These are phyloP conservation scores for Adoxophyes honmai DNA, from an alignment of 1,140 invertebrate species.

Conservation along the genomic window DNA sequence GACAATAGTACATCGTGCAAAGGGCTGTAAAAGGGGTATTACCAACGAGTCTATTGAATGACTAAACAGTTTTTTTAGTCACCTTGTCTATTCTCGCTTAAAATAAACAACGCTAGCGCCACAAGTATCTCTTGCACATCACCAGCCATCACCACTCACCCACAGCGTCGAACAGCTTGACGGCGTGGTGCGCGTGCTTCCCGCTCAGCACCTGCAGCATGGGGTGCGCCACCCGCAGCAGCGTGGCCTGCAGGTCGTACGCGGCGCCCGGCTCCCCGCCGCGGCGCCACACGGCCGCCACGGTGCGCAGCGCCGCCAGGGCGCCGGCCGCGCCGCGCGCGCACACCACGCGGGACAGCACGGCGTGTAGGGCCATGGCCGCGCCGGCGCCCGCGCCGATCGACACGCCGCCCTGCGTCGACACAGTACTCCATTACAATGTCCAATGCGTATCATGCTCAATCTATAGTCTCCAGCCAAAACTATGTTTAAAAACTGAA, in stretches of 20 bases:
- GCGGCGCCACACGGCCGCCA: constrained; percentile 31
- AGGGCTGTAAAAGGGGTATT: too few relatives aligned
- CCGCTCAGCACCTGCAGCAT: constrained; percentile 49
- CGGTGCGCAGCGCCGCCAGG: constrained; percentile 37
- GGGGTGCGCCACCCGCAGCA: constrained; percentile 53
- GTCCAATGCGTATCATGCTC: too few relatives aligned
- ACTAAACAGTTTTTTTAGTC: too few relatives aligned
- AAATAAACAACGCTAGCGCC: too few relatives aligned
- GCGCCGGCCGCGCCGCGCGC: constrained; percentile 48
- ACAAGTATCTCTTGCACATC: too few relatives aligned
- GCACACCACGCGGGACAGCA: constrained; percentile 55
- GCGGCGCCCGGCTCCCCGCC: constrained; percentile 31
- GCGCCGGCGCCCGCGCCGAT: constrained; percentile 56
- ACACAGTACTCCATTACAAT: too few relatives aligned
- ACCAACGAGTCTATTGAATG: too few relatives aligned
- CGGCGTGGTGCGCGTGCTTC: constrained; percentile 41
- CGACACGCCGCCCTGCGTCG: constrained; percentile 48
- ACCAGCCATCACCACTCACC: constrained; percentile 38
- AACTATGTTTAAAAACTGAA: too few relatives aligned
- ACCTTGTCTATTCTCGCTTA: too few relatives aligned
- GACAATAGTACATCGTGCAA: too few relatives aligned
- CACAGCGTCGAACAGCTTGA: constrained; percentile 48
- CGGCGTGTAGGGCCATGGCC: constrained; percentile 47
- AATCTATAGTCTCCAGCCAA: too few relatives aligned
- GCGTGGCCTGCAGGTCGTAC: constrained; percentile 54